These are phyloP conservation scores for Oreochromis aureus DNA, from an alignment of 2,113 vertebrate genomes.

Conservation along the genomic window DNA sequence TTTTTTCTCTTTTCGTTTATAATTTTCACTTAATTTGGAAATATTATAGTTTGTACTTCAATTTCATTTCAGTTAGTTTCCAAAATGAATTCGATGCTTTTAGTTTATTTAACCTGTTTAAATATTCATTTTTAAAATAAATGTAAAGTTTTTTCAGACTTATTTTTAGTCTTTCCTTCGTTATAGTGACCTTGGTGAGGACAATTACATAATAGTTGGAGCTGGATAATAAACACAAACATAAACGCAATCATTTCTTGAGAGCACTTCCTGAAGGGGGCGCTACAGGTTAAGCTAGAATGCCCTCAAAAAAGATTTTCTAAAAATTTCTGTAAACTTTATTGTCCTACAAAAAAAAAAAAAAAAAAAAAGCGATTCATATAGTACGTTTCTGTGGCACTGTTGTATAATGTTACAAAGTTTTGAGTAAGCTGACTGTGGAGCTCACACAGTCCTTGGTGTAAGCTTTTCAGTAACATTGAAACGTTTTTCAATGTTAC, in stretches of 20 bases:
- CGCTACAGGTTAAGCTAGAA: background rate
- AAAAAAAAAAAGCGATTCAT: no score
- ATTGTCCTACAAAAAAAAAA: background rate
- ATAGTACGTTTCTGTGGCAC: accelerated
- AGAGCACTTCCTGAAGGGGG: background rate
- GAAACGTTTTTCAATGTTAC: background rate
- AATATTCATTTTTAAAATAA: accelerated
- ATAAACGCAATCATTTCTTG: background rate
- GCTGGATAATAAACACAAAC: background rate
- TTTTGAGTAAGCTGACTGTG: accelerated
- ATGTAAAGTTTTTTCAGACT: background rate
- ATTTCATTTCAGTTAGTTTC: background rate
- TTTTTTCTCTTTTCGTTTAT: background rate
- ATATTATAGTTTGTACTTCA: background rate
- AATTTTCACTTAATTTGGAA: background rate
- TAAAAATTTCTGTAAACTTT: background rate
- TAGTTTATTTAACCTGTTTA: background rate
- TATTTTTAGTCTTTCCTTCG: background rate
- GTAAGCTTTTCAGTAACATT: background rate
- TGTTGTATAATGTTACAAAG: background rate
- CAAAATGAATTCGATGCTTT: background rate
- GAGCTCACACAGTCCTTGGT: background rate
- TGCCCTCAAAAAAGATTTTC: background rate
- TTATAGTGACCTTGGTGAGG: background rate
- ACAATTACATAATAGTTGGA: background rate